Evolutionary conservation across 2,797 vertebrate species (phyloP).

Genomic region (Menidia menidia): DNA sequence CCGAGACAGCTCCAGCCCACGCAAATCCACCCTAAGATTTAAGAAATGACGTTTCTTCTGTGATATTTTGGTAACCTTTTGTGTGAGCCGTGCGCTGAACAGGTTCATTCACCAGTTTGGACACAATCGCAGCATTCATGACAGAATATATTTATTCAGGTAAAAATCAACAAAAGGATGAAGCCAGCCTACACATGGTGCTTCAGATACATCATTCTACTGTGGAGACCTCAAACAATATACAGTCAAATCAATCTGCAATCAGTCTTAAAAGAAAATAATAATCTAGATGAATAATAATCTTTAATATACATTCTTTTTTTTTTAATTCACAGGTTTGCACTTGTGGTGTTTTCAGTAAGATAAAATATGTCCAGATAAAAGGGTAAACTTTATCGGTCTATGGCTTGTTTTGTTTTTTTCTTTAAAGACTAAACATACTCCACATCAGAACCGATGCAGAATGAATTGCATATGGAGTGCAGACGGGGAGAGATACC

Average conservation of each 20-base stretch:
- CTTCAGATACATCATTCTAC: slow-evolving; percentile 31
- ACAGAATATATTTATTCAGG: slow-evolving; percentile 78
- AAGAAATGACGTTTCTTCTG: neutral
- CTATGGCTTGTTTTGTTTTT: slow-evolving; percentile 56
- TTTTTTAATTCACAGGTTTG: slow-evolving; percentile 74
- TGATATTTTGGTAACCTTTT: slow-evolving; percentile 6
- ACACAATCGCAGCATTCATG: slow-evolving; percentile 39
- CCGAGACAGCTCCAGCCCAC: neutral
- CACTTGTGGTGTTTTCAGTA: slow-evolving; percentile 79
- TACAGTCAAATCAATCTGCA: slow-evolving; percentile 50
- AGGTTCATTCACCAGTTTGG: slow-evolving; percentile 12
- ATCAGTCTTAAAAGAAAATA: slow-evolving; percentile 58
- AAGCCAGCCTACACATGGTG: slow-evolving; percentile 31
- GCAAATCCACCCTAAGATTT: neutral
- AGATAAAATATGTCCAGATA: slow-evolving; percentile 24
- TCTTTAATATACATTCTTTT: slow-evolving; percentile 63
- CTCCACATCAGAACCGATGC: slow-evolving; percentile 36
- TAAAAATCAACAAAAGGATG: slow-evolving; percentile 66
- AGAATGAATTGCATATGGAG: slow-evolving; percentile 41
- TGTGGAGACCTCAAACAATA: slow-evolving; percentile 57
- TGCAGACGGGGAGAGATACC: slow-evolving; percentile 27
- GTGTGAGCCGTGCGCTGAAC: slow-evolving; percentile 17
- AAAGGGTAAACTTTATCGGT: slow-evolving; percentile 45
- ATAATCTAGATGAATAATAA: slow-evolving; percentile 55
- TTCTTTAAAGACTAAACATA: slow-evolving; percentile 25